Conservation (phyloP, 2,113 vertebrate genomes). For the Labeo rohita region DNA sequence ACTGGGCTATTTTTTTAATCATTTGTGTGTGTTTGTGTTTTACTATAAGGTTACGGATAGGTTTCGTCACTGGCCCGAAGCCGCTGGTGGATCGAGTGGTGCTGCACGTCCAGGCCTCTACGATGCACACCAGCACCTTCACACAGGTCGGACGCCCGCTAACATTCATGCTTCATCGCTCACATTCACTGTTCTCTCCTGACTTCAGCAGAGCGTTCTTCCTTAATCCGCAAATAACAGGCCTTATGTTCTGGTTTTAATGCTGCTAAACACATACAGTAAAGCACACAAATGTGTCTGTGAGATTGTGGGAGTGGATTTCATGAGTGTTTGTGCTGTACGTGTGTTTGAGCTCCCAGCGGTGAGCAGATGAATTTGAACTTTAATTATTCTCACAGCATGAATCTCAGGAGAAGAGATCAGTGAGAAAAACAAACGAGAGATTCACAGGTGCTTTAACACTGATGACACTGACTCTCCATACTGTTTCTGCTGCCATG, state of each 20-base stretch:
- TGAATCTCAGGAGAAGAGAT: neutral
- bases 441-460: neutral
- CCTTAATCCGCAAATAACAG: neutral
- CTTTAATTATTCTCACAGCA: neutral
- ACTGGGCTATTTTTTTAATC: too few relatives aligned
- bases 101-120: constrained; percentile 90
- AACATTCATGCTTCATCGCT: neutral
- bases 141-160: constrained; percentile 81
- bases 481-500: neutral
- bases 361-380: neutral
- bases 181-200: neutral
- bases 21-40: neutral
- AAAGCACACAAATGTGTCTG: neutral
- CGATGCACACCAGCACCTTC: constrained; percentile 90
- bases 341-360: neutral
- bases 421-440: neutral
- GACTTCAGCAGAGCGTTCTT: neutral
- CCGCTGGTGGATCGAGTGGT: constrained; percentile 84
- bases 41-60: constrained; percentile 83
- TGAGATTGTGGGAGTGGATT: neutral
- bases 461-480: neutral
- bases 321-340: neutral
- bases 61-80: constrained; percentile 92
- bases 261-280: neutral
- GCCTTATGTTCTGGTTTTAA: neutral